phyloP scores from a whole-genome alignment of 2,888 invertebrate genomes.

The Drosophila anomelani region DNA sequence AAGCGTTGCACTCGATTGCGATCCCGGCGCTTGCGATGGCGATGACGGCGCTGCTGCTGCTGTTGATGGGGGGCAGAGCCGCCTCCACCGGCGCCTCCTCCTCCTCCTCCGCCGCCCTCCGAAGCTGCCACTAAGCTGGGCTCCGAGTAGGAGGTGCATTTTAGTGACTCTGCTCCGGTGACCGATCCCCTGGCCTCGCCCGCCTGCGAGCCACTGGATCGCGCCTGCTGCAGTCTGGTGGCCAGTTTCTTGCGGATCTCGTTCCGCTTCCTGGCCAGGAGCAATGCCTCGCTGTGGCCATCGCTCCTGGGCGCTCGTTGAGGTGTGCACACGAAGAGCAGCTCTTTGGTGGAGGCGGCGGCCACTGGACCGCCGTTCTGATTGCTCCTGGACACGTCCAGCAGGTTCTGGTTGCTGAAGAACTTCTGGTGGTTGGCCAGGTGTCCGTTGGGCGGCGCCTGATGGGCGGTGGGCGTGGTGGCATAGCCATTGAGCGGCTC shows the following conservation, averaged over 20 bases:
- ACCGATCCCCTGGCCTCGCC: slow-evolving; percentile 26
- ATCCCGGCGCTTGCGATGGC: slow-evolving; percentile 83
- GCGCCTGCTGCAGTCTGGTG: slow-evolving; percentile 56
- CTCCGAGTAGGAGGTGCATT: slow-evolving; percentile 84
- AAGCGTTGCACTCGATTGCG: slow-evolving; percentile 85
- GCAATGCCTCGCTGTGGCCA: slow-evolving; percentile 72
- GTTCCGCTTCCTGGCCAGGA: slow-evolving; percentile 79
- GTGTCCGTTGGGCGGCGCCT: slow-evolving; percentile 74
- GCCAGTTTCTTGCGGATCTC: slow-evolving; percentile 81
- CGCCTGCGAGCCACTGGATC: slow-evolving; percentile 42
- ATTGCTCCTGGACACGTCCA: slow-evolving; percentile 61
- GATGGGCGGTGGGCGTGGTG: slow-evolving; percentile 82
- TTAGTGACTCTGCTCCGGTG: slow-evolving; percentile 73
- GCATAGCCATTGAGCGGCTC: slow-evolving; percentile 82
- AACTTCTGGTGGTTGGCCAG: slow-evolving; percentile 82
- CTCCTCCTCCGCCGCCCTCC: slow-evolving; percentile 67
- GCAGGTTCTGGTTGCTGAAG: slow-evolving; percentile 83
- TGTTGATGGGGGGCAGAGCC: slow-evolving; percentile 50
- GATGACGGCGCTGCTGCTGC: slow-evolving; percentile 80
- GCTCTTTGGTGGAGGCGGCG: slow-evolving; percentile 81
- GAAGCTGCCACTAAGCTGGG: slow-evolving; percentile 83
- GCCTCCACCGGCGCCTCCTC: slow-evolving; percentile 14
- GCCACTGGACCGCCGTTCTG: slow-evolving; percentile 53
- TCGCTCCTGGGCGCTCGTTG: slow-evolving; percentile 80
- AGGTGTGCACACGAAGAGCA: slow-evolving; percentile 83